Evolutionary conservation across 2,113 vertebrate species (phyloP).

Genomic region (Panthera tigris): DNA sequence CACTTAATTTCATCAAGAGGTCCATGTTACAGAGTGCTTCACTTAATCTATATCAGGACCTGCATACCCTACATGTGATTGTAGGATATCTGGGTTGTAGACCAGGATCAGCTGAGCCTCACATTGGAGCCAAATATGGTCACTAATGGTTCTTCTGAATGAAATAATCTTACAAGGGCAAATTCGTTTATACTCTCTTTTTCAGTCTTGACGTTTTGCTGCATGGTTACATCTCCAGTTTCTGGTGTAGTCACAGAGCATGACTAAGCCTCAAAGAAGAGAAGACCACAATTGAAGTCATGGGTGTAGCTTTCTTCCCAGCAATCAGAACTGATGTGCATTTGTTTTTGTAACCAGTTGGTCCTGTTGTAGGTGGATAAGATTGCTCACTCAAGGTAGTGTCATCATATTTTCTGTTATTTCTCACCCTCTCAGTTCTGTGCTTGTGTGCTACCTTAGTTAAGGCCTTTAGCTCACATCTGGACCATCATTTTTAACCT

Average conservation of each 20-base stretch:
- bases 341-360: conserved; percentile 48
- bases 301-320: conserved; percentile 4
- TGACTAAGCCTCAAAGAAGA: background rate
- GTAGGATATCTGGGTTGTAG: background rate
- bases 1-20: background rate
- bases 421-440: background rate
- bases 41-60: background rate
- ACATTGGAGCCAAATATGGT: background rate
- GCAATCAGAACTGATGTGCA: background rate
- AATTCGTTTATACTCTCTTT: background rate
- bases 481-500: background rate
- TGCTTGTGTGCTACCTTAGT: background rate
- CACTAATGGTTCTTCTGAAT: background rate
- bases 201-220: background rate
- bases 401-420: background rate
- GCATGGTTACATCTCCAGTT: background rate
- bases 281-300: background rate
- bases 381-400: background rate
- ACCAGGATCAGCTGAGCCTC: background rate
- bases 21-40: background rate
- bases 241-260: background rate
- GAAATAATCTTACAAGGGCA: background rate
- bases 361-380: background rate
- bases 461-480: background rate
- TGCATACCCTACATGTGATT: background rate